A percentile compares a stretch with the other conserved stretches of the same genome.
phyloP scores from a whole-genome alignment of 30 jellyfish, hydroid and myxozoan species.

The Mastigias papua region DNA sequence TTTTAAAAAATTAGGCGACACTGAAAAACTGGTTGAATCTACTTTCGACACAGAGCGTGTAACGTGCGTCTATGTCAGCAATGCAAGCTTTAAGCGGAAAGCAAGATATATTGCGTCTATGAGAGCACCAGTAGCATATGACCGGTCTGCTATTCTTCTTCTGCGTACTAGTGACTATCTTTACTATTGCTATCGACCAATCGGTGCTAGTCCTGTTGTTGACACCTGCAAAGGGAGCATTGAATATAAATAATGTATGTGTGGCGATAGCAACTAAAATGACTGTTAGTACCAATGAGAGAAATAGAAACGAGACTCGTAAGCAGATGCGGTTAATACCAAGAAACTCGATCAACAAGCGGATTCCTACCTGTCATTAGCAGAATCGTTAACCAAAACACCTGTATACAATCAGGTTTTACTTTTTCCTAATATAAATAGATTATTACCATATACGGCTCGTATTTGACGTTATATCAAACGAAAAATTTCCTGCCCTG shows the following conservation, averaged over 20 bases:
- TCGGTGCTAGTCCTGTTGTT: conserved; percentile 48
- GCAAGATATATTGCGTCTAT: conserved; percentile 51
- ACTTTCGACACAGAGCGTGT: conserved; percentile 69
- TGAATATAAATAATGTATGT: conserved; percentile 37
- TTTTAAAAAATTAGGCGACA: background rate
- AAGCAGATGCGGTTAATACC: conserved; percentile 22
- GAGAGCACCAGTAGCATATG: conserved; percentile 55
- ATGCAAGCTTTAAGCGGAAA: conserved; percentile 47
- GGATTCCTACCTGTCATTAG: background rate
- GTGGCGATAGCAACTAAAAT: conserved; percentile 38
- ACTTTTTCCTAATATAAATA: background rate
- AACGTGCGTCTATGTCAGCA: conserved; percentile 83
- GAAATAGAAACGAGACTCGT: background rate
- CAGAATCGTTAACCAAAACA: background rate
- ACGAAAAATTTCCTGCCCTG: background rate
- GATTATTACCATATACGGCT: background rate
- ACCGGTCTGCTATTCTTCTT: conserved; percentile 70
- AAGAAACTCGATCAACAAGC: conserved; percentile 10
- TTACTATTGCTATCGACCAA: conserved; percentile 34
- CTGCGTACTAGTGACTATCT: conserved; percentile 20
- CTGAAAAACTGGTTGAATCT: background rate
- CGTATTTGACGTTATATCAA: background rate
- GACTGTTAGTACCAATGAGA: conserved; percentile 5
- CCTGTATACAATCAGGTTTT: background rate
- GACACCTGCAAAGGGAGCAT: conserved; percentile 75